Percentiles rank a stretch among this genome's conserved stretches.
These are phyloP conservation scores for Strix aluco DNA, from an alignment of 2,113 vertebrate genomes.

Conservation along the genomic window DNA sequence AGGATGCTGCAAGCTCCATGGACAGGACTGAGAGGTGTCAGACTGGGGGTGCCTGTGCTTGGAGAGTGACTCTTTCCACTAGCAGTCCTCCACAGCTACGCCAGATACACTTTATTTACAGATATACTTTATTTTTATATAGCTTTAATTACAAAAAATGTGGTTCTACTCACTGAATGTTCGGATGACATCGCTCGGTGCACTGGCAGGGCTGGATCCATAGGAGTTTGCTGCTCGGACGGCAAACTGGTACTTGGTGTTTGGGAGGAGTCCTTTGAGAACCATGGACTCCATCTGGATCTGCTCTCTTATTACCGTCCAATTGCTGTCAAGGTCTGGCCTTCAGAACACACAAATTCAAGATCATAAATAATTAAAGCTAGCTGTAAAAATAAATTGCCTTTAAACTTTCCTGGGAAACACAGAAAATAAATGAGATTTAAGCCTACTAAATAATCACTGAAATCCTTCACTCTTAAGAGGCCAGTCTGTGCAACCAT, in stretches of 20 bases:
- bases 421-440: background rate
- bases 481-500: background rate
- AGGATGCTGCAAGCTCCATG: background rate
- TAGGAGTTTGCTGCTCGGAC: conserved; percentile 84
- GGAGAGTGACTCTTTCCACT: background rate
- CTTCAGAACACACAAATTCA: conserved; percentile 70
- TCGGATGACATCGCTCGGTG: conserved; percentile 76
- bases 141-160: background rate
- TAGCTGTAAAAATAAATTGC: background rate
- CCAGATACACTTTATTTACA: background rate
- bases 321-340: conserved; percentile 89
- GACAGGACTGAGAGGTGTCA: background rate
- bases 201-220: conserved; percentile 83
- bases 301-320: conserved; percentile 88
- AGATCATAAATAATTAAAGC: conserved; percentile 18
- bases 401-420: background rate
- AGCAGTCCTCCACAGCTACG: background rate
- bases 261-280: conserved; percentile 86
- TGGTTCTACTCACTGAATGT: conserved; percentile 82
- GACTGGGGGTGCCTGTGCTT: background rate
- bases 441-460: background rate
- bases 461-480: background rate
- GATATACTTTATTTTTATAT: background rate
- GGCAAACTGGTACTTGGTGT: conserved; percentile 90
- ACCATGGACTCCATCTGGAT: conserved; percentile 92